Base-by-base conservation (phyloP, 2,888 invertebrate genomes). In the Bombylius major region DNA sequence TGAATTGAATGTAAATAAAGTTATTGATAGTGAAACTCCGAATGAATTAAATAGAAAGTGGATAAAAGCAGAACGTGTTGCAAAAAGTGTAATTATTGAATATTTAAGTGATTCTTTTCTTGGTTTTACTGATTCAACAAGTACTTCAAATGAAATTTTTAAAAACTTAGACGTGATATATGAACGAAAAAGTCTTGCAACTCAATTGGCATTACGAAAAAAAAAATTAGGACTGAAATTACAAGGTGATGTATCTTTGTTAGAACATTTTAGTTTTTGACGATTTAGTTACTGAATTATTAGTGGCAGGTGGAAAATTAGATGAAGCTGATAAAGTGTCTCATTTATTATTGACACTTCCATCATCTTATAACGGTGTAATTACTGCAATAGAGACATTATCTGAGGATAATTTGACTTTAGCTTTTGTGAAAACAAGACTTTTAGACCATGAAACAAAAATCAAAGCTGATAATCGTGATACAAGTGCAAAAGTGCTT, bases 261-360 rank as follows among this genome's bases (percentile, higher is more conserved):
- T 36, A 4, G 36, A 36, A 9, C 1, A 9, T 36, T 36, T 36
- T 6, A 36, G 6, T 49, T 5, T 70, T 72, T 59, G 70, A 72
- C 55, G 64, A 68, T 36, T 54, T 69, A 61, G 5, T 36, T 8
- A 36, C 36, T 3, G 68, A 70, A 52, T 59, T 72, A 46, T 32
- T 61, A 5, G 62, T 66, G 1, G 66, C 69, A 12, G 70, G 71
- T 36, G 69, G 36, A 4, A 66, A 64, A 51, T 50, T 70, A 5
- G 65, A 69, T 23, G 69, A 72, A 60, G 66, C 63, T 5, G 69
- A 70, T 53, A 70, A 69, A 59, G 59, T 70, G 5, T 58, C 67
- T 1, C 67, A 70, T 61, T 61, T 70, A 13, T 58, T 71, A 13
- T 46, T 70, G 3, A 69, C 68, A 23, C 56, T 71, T 42, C 69